Percentiles rank a stretch among this genome's conserved stretches.
phyloP scores from a whole-genome alignment of 2,888 invertebrate genomes.

The Andrena flavipes region DNA sequence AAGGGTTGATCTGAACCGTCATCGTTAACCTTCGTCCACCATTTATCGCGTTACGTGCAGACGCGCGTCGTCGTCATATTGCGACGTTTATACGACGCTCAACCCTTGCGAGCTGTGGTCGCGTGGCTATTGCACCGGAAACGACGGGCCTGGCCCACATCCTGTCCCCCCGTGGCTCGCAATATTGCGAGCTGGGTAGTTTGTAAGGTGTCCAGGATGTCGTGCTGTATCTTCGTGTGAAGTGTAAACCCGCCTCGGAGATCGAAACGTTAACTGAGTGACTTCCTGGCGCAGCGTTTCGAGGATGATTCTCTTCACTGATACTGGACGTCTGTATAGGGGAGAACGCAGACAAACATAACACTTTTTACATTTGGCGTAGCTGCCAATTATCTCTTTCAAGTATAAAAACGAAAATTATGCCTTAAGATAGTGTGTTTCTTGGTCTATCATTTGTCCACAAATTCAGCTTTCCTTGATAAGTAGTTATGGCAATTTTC shows the following conservation, averaged over 20 bases:
- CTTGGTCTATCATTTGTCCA: too few relatives aligned
- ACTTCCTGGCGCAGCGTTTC: background rate
- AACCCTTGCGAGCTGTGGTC: constrained; percentile 58
- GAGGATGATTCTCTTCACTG: background rate
- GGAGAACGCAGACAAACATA: too few relatives aligned
- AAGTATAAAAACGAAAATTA: too few relatives aligned
- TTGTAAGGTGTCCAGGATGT: constrained; percentile 15
- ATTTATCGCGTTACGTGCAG: constrained; percentile 39
- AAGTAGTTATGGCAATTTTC: too few relatives aligned
- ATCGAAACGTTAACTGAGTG: constrained; percentile 42
- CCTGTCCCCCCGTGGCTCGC: constrained; percentile 16
- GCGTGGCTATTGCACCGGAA: constrained; percentile 55
- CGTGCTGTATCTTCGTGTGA: constrained; percentile 21
- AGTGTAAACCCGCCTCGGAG: constrained; percentile 22
- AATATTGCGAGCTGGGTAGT: constrained; percentile 39
- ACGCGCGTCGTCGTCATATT: constrained; percentile 50
- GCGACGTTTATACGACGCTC: constrained; percentile 64
- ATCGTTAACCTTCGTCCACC: constrained; percentile 17
- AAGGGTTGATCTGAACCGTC: background rate
- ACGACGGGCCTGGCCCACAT: constrained; percentile 32
- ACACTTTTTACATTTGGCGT: too few relatives aligned
- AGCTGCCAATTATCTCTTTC: too few relatives aligned
- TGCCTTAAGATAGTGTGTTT: too few relatives aligned
- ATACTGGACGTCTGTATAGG: background rate
- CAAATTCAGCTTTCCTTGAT: too few relatives aligned